These are phyloP conservation scores for Crocodylus rhombifer DNA, from an alignment of 2,797 vertebrate species.

Conservation along the genomic window DNA sequence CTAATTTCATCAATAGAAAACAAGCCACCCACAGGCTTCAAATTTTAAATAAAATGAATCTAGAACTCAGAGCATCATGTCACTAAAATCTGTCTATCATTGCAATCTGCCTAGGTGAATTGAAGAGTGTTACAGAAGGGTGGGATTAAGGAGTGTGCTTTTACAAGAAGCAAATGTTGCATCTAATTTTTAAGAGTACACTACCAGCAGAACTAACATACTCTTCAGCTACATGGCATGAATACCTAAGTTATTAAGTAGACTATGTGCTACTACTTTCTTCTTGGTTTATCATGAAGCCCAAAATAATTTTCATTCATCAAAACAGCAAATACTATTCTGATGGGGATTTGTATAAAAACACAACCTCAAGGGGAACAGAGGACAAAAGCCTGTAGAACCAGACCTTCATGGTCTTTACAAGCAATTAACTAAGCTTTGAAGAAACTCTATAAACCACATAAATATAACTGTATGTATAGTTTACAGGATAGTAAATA, in stretches of 20 bases:
- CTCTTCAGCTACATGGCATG: background rate
- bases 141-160: background rate
- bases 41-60: constrained; percentile 19
- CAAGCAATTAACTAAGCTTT: constrained; percentile 30
- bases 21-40: constrained; percentile 6
- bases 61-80: constrained; percentile 8
- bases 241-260: background rate
- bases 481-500: constrained; percentile 12
- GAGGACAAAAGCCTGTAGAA: constrained; percentile 36
- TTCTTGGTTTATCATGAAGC: background rate
- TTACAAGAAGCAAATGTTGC: constrained; percentile 9
- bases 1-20: background rate
- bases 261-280: background rate
- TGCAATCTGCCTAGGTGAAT: background rate
- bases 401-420: constrained; percentile 22
- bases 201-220: background rate
- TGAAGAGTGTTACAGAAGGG: background rate
- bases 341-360: constrained; percentile 22
- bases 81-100: constrained; percentile 32
- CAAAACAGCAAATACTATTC: constrained; percentile 7
- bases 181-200: constrained; percentile 11
- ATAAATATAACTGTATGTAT: background rate
- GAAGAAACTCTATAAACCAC: background rate
- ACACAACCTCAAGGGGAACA: background rate
- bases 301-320: constrained; percentile 4